These are phyloP conservation scores for Hemibagrus guttatus DNA, from an alignment of 2,797 vertebrate species.

Conservation along the genomic window DNA sequence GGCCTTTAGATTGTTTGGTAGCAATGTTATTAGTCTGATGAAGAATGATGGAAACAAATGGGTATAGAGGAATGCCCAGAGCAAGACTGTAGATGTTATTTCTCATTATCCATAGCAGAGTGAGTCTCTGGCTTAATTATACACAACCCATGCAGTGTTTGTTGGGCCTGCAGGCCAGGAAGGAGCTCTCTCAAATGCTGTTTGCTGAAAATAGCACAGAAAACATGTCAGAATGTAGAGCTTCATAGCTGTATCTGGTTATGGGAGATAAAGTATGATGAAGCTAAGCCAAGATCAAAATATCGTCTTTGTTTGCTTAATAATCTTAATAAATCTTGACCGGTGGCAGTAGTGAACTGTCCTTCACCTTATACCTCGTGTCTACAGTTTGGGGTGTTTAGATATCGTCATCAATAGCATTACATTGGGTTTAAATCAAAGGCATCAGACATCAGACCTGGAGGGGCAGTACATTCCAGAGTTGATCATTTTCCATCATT, in stretches of 20 bases:
- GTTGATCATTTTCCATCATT: background rate
- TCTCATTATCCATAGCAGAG: conserved; percentile 53
- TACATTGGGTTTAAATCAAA: conserved; percentile 4
- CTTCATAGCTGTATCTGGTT: conserved; percentile 25
- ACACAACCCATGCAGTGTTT: conserved; percentile 52
- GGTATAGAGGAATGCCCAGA: conserved; percentile 44
- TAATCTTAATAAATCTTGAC: conserved; percentile 14
- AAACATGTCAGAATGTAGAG: conserved; percentile 25
- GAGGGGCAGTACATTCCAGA: background rate
- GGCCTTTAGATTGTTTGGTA: conserved; percentile 52
- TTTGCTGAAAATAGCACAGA: conserved; percentile 22
- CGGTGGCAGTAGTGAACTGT: conserved; percentile 6
- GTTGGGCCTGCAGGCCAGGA: conserved; percentile 48
- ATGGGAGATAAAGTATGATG: conserved; percentile 14
- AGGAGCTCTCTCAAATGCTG: conserved; percentile 26
- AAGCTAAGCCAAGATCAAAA: conserved; percentile 4
- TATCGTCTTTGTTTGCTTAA: conserved; percentile 13
- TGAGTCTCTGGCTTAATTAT: conserved; percentile 57
- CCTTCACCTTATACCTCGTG: background rate
- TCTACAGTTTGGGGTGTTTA: background rate
- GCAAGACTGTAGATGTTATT: conserved; percentile 56
- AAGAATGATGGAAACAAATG: conserved; percentile 58
- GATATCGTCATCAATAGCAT: background rate
- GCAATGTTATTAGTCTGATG: conserved; percentile 53
- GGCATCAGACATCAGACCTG: background rate